Conservation (phyloP, 2,797 vertebrate genomes). For the Channa striata region DNA sequence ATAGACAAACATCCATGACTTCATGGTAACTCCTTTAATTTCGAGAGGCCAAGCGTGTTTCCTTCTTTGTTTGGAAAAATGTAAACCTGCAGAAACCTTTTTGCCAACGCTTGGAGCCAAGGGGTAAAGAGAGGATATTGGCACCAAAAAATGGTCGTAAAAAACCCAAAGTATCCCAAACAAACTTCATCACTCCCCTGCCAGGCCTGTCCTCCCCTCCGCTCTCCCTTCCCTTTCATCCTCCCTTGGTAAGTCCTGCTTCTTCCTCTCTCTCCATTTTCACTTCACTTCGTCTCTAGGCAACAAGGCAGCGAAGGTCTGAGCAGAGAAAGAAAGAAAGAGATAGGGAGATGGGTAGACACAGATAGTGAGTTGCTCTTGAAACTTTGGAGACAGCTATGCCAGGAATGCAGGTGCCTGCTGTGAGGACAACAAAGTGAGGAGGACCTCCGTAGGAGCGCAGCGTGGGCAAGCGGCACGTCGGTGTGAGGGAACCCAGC, state of each 20-base stretch:
- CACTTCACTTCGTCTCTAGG: constrained; percentile 76
- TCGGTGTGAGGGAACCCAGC: constrained; percentile 57
- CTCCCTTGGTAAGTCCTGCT: constrained; percentile 58
- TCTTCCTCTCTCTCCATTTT: constrained; percentile 66
- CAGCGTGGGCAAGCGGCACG: constrained; percentile 65
- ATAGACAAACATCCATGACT: background rate
- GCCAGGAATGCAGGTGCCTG: constrained; percentile 82
- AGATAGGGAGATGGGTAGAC: constrained; percentile 43
- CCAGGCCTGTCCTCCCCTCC: constrained; percentile 63
- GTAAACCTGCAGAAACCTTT: constrained; percentile 26
- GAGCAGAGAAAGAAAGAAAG: constrained; percentile 40
- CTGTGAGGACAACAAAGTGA: constrained; percentile 80
- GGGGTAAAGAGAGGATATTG: constrained; percentile 47
- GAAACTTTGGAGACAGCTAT: constrained; percentile 79
- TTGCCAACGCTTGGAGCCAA: background rate
- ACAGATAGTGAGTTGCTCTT: constrained; percentile 67
- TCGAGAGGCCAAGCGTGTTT: too few species aligned
- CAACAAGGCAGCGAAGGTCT: constrained; percentile 75
- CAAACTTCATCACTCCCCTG: constrained; percentile 73
- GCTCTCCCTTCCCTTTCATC: constrained; percentile 74
- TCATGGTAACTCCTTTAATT: too few species aligned
- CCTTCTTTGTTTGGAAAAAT: constrained; percentile 14
- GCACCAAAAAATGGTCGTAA: constrained; percentile 58
- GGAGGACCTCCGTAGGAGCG: constrained; percentile 72
- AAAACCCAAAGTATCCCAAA: constrained; percentile 75